A percentile compares a stretch with the other conserved stretches of the same genome.
phyloP scores from a whole-genome alignment of 2,113 vertebrate species.

The Dromas ardeola region DNA sequence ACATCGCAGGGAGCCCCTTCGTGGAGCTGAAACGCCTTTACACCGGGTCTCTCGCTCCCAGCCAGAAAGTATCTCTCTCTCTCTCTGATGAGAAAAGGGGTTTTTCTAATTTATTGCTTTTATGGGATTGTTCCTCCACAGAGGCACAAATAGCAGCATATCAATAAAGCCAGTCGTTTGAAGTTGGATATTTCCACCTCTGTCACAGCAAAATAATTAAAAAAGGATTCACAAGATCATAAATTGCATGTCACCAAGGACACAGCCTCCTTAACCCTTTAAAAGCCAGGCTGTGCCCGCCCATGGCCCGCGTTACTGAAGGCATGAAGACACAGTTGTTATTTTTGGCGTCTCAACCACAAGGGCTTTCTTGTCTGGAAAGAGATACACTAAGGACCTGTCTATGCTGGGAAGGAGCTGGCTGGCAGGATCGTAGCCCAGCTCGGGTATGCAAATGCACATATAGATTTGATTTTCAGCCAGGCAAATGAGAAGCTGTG shows the following conservation, averaged over 20 bases:
- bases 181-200: slow-evolving; percentile 69
- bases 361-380: slow-evolving; percentile 24
- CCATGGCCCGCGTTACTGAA: neutral
- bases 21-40: slow-evolving; percentile 33
- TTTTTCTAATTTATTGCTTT: slow-evolving; percentile 76
- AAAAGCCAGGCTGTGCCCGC: slow-evolving; percentile 28
- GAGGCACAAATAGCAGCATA: slow-evolving; percentile 70
- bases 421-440: neutral
- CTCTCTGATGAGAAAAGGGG: slow-evolving; percentile 64
- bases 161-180: slow-evolving; percentile 72
- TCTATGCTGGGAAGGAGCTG: neutral
- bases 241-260: slow-evolving; percentile 65
- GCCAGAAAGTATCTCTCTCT: slow-evolving; percentile 55
- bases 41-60: slow-evolving; percentile 25
- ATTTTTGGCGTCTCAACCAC: neutral
- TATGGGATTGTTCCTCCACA: slow-evolving; percentile 66
- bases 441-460: neutral
- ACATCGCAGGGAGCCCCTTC: slow-evolving; percentile 39
- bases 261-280: slow-evolving; percentile 60
- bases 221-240: slow-evolving; percentile 77
- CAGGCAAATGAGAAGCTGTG: neutral
- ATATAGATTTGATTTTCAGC: slow-evolving; percentile 3
- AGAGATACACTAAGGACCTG: slow-evolving; percentile 13
- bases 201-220: slow-evolving; percentile 77
- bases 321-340: neutral